Evolutionary conservation across 2,113 vertebrate species (phyloP), one percentile per base, ranked within the genome.

Genomic region (Megatriorchis doriae): DNA sequence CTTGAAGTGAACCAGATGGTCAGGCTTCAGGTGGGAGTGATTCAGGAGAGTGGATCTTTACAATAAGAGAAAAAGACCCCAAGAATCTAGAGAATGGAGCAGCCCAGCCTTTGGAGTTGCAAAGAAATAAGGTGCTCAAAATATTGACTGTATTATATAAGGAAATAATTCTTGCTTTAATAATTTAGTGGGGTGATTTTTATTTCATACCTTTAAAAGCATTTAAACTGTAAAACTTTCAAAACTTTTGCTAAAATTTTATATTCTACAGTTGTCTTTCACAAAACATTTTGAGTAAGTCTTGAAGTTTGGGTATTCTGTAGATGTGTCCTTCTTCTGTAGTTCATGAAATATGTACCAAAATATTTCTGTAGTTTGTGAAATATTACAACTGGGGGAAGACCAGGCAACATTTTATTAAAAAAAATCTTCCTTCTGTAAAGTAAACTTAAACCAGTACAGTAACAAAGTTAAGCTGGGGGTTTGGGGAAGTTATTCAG

Each of bases 21-120:
- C 98, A 99, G 79, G 99, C 98, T 16, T 98, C 99, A 10, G 99
- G 99, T 75, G 98, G 99, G 38, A 97, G 98, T 10, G 98, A 99
- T 56, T 91, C 98, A 18, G 97, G 94, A 59, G 97, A 98, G 58
- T 99, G 99, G 99, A 99, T 98, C 95, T 99, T 99, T 93, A 99
- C 99, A 50, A 99, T 99, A 97, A 98, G 96, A 95, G 98, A 99
- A 95, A 99, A 99, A 83, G 98, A 99, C 90, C 98, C 98, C 45
- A 98, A 98, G 68, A 98, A 97, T 81, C 66, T 99, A 22, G 98
- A 98, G 90, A 99, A 99, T 11, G 99, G 99, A 91, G 98, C 98
- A 42, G 96, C 98, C 11, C 98, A 98, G 93, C 97, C 95, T 5
- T 97, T 98, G 5, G 98, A 99, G 65, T 92, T 98, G 21, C 98